Base-by-base conservation (phyloP, 2,113 vertebrate genomes). In the Neotragus moschatus region DNA sequence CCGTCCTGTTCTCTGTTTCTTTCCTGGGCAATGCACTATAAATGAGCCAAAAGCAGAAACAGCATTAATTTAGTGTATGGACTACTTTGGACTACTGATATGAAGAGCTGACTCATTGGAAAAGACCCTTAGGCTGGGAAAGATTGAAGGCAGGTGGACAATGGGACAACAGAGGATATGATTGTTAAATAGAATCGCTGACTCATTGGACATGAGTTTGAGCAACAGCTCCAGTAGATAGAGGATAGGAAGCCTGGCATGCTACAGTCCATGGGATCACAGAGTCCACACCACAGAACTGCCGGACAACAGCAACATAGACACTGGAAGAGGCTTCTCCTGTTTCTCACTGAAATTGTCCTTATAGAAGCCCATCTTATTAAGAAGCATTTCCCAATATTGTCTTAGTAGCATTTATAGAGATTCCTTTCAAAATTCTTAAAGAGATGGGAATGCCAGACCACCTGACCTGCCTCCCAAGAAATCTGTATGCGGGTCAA, bases 1-100 rank as follows among this genome's bases (percentile, higher is more conserved):
- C 26, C 7, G 3, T 7, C 17, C 11, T 16, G 0, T 82, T 90
- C n/a, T 58, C 17, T 28, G 1, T n/a, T 33, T 80, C 2, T 4
- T 15, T 84, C 33, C 23, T 36, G 5, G 36, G 70, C 1, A 81
- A 21, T 0, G 2, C 4, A 25, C 28, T 30, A n/a, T 30, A 56
- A 15, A 87, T 4, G 11, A 3, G 8, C 43, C 9, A 13, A 61
- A 47, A 56, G 2, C 33, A 21, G 0, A 13, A 33, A 36, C 0
- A 23, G 21, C 23, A 51, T 36, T 63, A 51, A 51, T 21, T 58
- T 53, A 43, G n/a, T 47, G 16, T 45, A 60, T 61, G 25, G 23
- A 21, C 30, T 26, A 26, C 23, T 25, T 43, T 43, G 23, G 70
- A 39, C 39, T 26, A 25, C 23, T 43, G 36, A 75, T 75, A 23